Conservation (phyloP, 64 coral and sea anemone genomes). For the Acropora yongei region DNA sequence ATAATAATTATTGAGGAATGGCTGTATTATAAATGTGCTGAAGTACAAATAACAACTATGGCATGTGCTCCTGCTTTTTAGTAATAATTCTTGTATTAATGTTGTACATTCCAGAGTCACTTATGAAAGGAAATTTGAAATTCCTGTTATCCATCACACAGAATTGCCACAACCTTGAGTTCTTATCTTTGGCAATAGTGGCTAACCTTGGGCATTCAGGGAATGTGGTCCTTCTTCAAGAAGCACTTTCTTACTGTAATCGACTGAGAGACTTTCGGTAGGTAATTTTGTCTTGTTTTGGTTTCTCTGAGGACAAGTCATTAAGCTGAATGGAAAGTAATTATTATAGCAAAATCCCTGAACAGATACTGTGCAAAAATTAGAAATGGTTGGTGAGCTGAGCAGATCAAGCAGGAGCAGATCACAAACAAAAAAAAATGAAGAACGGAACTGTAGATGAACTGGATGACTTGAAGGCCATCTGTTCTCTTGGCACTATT, state of each 20-base stretch:
- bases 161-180: conserved; percentile 7
- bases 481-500: no score
- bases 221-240: conserved; percentile 21
- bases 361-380: background rate
- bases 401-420: no score
- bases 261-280: conserved; percentile 31
- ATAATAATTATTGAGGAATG: no score
- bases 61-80: no score
- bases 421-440: no score
- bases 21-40: no score
- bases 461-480: no score
- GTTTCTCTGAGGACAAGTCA: no score
- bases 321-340: no score
- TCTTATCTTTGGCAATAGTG: conserved; percentile 24
- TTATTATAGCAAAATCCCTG: background rate
- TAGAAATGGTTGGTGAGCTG: background rate
- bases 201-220: conserved; percentile 28
- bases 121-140: conserved; percentile 1
- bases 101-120: background rate
- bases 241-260: conserved; percentile 28
- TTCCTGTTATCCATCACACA: background rate
- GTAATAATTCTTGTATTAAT: background rate
- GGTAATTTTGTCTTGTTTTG: background rate
- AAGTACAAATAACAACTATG: no score
- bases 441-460: no score